Evolutionary conservation across 2,113 vertebrate genomes (phyloP).

Genomic region (Pipa parva): DNA sequence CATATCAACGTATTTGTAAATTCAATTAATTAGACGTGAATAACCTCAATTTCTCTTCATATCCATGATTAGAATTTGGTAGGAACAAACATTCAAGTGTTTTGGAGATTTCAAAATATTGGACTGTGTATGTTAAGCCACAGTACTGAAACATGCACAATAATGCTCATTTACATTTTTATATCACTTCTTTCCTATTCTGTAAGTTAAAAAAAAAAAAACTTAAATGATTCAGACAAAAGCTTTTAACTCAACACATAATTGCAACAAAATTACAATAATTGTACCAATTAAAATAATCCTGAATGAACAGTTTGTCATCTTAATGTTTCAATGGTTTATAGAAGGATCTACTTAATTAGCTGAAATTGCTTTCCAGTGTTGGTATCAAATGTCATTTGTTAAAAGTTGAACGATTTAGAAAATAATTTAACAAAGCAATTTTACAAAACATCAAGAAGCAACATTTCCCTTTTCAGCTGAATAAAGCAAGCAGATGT

Average conservation of each 20-base stretch:
- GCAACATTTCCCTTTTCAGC: slow-evolving; percentile 68
- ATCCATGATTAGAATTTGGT: background rate
- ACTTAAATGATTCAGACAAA: slow-evolving; percentile 83
- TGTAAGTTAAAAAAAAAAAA: slow-evolving; percentile 72
- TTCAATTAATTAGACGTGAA: background rate
- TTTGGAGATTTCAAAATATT: slow-evolving; percentile 27
- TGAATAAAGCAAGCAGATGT: slow-evolving; percentile 76
- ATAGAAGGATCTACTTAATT: slow-evolving; percentile 91
- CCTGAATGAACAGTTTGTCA: slow-evolving; percentile 94
- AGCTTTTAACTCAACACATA: slow-evolving; percentile 88
- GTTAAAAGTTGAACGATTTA: slow-evolving; percentile 84
- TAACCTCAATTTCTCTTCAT: background rate
- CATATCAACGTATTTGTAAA: background rate
- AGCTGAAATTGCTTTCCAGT: slow-evolving; percentile 84
- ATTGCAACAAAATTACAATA: slow-evolving; percentile 98
- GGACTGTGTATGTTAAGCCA: slow-evolving; percentile 48
- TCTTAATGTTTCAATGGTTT: slow-evolving; percentile 92
- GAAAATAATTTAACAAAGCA: slow-evolving; percentile 79
- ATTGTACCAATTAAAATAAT: slow-evolving; percentile 99
- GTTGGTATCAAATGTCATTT: slow-evolving; percentile 90
- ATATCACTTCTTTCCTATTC: slow-evolving; percentile 65
- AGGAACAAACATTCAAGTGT: background rate
- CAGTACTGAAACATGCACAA: slow-evolving; percentile 52
- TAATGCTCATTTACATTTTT: slow-evolving; percentile 60
- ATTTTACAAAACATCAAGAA: slow-evolving; percentile 74